phyloP scores from a whole-genome alignment of 1,140 invertebrate genomes.

The Calliopsis andreniformis region DNA sequence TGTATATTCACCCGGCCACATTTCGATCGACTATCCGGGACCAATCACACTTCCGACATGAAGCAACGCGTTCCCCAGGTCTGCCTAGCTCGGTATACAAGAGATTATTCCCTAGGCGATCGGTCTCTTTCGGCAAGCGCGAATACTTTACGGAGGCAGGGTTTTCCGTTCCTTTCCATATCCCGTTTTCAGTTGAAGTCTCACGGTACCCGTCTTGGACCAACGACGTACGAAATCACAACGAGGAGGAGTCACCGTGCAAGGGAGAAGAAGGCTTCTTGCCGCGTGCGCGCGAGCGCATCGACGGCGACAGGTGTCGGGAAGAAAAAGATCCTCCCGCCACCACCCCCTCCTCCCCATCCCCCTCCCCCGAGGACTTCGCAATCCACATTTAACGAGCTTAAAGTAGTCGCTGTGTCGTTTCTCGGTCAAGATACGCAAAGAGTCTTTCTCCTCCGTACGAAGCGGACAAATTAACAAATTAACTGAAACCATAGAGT shows the following conservation, averaged over 20 bases:
- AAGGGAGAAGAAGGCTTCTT: slow-evolving; percentile 38
- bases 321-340: too few relatives aligned
- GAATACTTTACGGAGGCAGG: slow-evolving; percentile 23
- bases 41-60: slow-evolving; percentile 71
- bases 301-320: slow-evolving; percentile 1
- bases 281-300: slow-evolving; percentile 10
- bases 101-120: slow-evolving; percentile 46
- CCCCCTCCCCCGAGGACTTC: slow-evolving; percentile 9
- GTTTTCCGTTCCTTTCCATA: too few relatives aligned
- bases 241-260: slow-evolving; percentile 10
- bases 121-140: slow-evolving; percentile 30
- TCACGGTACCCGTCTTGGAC: slow-evolving; percentile 53
- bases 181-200: neutral
- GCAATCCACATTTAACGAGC: slow-evolving; percentile 35
- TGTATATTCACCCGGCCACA: slow-evolving; percentile 72
- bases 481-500: neutral
- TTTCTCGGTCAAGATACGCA: slow-evolving; percentile 4
- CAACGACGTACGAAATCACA: slow-evolving; percentile 51
- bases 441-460: slow-evolving; percentile 29
- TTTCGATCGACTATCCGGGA: slow-evolving; percentile 75
- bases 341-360: too few relatives aligned
- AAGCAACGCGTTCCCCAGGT: slow-evolving; percentile 65
- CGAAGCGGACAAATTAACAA: neutral
- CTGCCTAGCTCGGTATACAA: slow-evolving; percentile 45
- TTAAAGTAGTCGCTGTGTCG: slow-evolving; percentile 53